Base-by-base conservation (phyloP, 2,888 invertebrate species). In the Apeira syringaria region DNA sequence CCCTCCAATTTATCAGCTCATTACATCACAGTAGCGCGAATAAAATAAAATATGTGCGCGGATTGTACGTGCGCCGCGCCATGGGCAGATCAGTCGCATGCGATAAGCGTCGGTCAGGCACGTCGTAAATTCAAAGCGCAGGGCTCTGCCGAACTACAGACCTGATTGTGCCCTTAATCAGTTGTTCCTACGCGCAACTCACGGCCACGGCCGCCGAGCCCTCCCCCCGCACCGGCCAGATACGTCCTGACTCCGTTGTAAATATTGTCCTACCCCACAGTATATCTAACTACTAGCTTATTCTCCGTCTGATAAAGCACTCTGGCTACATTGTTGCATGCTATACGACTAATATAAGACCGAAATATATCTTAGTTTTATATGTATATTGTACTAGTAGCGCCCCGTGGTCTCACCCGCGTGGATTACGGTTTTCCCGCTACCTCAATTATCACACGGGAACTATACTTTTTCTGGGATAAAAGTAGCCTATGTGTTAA, bases 21-120 rank as follows among this genome's bases (percentile, higher is more conserved):
- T 89, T 88, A 88, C 89, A 89, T 89, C 89, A 89, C 89, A 83
- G 89, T 88, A 89, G 89, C 87, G 88, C 85, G 88, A 89, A 88
- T 88, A 87, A 88, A 89, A 88, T 88, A 88, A 89, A 89, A 89
- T 88, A 85, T 89, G 85, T 87, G 86, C 80, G 84, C 74, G 77
- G 84, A 80, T 78, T 75, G 83, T 74, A 83, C 77, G 80, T 80
- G 81, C 84, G 86, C 87, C 83, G 87, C 83, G 87, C 87, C 83
- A 82, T 80, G 80, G 87, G 85, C 86, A 80, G 89, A 88, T 88
- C 81, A 86, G 85, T 87, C 87, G 88, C 85, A 85, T 85, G 86
- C 87, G 89, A 88, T 89, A 89, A 88, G 82, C 81, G 83, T 76
- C 83, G 87, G 85, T 82, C 86, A 83, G 86, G 82, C 88, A 88